phyloP scores from a whole-genome alignment of 2,797 vertebrate species.

The Protonibea diacanthus region DNA sequence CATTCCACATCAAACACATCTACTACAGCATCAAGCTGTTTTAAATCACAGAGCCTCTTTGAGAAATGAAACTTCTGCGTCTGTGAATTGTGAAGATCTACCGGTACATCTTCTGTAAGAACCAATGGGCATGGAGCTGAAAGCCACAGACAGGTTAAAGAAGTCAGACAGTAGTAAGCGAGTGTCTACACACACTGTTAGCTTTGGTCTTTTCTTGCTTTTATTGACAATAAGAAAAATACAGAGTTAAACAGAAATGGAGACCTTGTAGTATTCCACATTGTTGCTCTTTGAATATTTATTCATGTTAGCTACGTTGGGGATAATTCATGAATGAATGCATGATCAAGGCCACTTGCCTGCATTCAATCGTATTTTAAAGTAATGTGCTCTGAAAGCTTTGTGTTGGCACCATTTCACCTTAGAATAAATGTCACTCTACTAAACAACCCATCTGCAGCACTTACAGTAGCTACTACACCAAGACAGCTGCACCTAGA shows the following conservation, averaged over 20 bases:
- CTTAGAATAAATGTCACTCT: not conserved
- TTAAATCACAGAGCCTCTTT: not conserved
- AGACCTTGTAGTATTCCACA: not conserved
- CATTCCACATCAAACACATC: no score
- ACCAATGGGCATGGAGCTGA: not conserved
- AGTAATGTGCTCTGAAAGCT: not conserved
- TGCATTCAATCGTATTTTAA: not conserved
- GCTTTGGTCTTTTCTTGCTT: not conserved
- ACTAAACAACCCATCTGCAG: not conserved
- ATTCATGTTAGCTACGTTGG: not conserved
- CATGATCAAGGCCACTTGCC: not conserved
- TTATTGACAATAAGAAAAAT: not conserved
- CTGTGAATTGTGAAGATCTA: not conserved
- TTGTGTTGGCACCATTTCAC: constrained; percentile 10
- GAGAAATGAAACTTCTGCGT: not conserved
- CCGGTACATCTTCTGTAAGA: not conserved
- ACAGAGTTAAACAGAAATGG: not conserved
- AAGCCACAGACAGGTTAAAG: not conserved
- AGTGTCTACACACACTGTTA: not conserved
- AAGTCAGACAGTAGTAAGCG: not conserved
- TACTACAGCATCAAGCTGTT: not conserved
- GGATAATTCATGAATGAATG: not conserved
- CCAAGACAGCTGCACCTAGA: not conserved
- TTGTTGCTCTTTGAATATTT: not conserved
- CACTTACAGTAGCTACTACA: not conserved